phyloP scores from a whole-genome alignment of 2,113 vertebrate genomes.

The Myotis davidii region DNA sequence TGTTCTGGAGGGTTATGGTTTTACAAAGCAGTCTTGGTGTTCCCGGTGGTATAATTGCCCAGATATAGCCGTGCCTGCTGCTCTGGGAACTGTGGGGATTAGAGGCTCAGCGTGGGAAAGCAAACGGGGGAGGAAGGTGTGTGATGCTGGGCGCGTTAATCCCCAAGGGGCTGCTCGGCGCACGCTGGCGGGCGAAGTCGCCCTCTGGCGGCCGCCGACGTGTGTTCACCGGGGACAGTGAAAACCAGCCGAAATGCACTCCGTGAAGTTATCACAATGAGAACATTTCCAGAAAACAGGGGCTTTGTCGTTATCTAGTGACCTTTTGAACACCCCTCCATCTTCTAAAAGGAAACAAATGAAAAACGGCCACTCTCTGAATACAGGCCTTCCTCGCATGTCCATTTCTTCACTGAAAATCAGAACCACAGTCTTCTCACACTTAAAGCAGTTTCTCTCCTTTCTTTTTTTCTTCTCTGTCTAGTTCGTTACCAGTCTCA shows the following conservation, averaged over 20 bases:
- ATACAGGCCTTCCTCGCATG: neutral
- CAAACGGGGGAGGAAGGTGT: neutral
- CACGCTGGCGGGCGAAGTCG: neutral
- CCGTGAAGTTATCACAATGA: accelerated
- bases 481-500: neutral
- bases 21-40: constrained; percentile 24
- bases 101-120: neutral
- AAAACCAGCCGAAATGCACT: accelerated
- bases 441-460: neutral
- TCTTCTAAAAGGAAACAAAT: neutral
- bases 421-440: accelerated
- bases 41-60: neutral
- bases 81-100: neutral
- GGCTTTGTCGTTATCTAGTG: too few relatives aligned
- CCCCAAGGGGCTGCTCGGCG: neutral
- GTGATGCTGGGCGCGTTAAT: accelerated
- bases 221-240: neutral
- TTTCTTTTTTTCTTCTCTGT: neutral
- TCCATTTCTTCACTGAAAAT: neutral
- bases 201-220: constrained; percentile 27
- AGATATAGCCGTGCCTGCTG: neutral
- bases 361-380: neutral
- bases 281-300: neutral
- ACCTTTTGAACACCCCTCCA: neutral
- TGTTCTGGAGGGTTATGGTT: neutral